Percentiles rank a stretch among this genome's conserved stretches.
phyloP scores from a whole-genome alignment of 1,140 invertebrate species.

The Aphidius gifuensis region DNA sequence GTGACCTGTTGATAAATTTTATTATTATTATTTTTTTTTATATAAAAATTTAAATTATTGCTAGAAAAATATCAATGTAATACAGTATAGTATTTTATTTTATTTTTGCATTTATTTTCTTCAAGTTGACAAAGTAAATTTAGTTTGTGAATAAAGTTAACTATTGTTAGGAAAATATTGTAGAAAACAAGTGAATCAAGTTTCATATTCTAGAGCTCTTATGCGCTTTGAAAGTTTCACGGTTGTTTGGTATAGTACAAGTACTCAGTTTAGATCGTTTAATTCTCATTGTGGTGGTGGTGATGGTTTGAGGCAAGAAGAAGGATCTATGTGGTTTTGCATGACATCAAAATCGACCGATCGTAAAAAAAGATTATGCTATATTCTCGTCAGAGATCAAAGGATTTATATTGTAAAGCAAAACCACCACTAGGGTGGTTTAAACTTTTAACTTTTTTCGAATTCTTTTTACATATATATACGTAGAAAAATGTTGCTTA shows the following conservation, averaged over 20 bases:
- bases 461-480: no score
- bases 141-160: background rate
- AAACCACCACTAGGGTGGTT: no score
- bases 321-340: constrained; percentile 10
- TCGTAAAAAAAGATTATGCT: constrained; percentile 17
- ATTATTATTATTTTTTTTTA: background rate
- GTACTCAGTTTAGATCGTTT: constrained; percentile 8
- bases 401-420: background rate
- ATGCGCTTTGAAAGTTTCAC: no score
- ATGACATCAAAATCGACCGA: constrained; percentile 16
- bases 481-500: no score
- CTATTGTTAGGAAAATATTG: no score
- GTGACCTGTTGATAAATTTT: constrained; percentile 63
- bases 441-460: no score
- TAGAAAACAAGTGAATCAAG: no score
- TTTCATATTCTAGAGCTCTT: no score
- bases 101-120: background rate
- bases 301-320: constrained; percentile 6
- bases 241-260: no score
- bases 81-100: background rate
- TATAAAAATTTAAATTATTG: background rate
- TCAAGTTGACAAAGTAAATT: background rate
- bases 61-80: no score
- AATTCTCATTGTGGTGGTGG: constrained; percentile 8
- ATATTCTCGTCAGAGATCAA: constrained; percentile 13